Conservation (phyloP, 2,888 invertebrate species). For the Diaphora mendica region DNA sequence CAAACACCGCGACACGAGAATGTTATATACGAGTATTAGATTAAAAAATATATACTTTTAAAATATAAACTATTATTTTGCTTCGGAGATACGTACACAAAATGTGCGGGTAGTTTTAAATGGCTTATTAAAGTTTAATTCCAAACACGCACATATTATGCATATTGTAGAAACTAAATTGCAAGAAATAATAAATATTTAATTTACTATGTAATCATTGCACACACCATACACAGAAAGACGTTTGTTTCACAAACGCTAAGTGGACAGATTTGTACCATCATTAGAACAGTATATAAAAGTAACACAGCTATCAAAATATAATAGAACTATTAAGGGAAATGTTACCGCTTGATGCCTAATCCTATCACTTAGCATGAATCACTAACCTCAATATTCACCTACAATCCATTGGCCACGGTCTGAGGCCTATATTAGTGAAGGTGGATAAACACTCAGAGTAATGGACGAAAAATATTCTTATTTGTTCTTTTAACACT, state of each 20-base stretch:
- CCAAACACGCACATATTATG: neutral
- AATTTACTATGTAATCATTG: too few relatives aligned
- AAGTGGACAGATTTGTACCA: neutral
- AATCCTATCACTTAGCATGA: conserved; percentile 27
- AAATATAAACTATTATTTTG: too few relatives aligned
- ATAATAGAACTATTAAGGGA: neutral
- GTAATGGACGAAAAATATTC: conserved; percentile 45
- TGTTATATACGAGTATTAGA: too few relatives aligned
- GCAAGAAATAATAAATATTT: neutral
- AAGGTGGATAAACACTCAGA: conserved; percentile 49
- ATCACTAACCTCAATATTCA: conserved; percentile 48
- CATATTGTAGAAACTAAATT: neutral
- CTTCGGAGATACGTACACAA: too few relatives aligned
- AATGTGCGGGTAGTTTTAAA: too few relatives aligned
- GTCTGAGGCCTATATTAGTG: conserved; percentile 56
- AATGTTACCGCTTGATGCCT: conserved; percentile 28
- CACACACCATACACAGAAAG: too few relatives aligned
- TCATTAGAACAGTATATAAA: neutral
- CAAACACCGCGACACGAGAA: too few relatives aligned
- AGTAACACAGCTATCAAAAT: neutral
- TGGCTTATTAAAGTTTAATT: neutral
- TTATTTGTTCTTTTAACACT: conserved; percentile 49
- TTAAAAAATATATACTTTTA: too few relatives aligned
- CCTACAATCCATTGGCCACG: conserved; percentile 64
- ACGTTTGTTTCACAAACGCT: neutral